Base-by-base conservation (phyloP, 2,113 vertebrate genomes). In the Tauraco erythrolophus region DNA sequence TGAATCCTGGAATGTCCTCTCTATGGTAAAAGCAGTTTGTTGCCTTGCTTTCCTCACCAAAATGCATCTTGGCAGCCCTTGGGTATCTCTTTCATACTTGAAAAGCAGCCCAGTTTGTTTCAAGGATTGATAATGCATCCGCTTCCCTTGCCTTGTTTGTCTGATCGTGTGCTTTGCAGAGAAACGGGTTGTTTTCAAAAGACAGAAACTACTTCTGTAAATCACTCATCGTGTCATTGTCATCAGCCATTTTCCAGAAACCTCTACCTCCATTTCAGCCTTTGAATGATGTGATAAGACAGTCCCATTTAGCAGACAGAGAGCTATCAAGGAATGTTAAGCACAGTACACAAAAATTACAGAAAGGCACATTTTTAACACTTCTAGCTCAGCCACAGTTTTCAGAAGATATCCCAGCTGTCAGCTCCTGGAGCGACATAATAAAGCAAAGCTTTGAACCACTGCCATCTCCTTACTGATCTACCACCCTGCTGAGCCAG, bases 101-200 rank as follows among this genome's bases (percentile, higher is more conserved):
- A 92, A 93, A 94, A 91, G 76, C 79, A 92, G 83, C 83, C 58
- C 66, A 54, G 39, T 57, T 77, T 58, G 41, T 62, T 91, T 91
- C 64, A 48, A 5, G n/a, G 68, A 9, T 43, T 70, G 58, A 37
- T 66, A 86, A 60, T 14, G 64, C 51, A 70, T 58, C 56, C 2
- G 0, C 28, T 65, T 79, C 58, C 77, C 41, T 72, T 48, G 78
- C 41, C 66, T 77, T 57, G 39, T 35, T 78, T 89, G 56, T 41
- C 60, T 88, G 77, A 45, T n/a, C 25, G 45, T 4, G 9, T 61
- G 25, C 43, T 62, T 37, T 27, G 19, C 62, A 88, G 84, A 84
- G 43, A 61, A 92, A 79, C 2, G 3, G 60, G 14, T 31, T 72
- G 62, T 33, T 93, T 70, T 66, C 46, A 86, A 24, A 85, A 57